Evolutionary conservation across 2,888 invertebrate species (phyloP).

Genomic region (Nesidiocoris tenuis): DNA sequence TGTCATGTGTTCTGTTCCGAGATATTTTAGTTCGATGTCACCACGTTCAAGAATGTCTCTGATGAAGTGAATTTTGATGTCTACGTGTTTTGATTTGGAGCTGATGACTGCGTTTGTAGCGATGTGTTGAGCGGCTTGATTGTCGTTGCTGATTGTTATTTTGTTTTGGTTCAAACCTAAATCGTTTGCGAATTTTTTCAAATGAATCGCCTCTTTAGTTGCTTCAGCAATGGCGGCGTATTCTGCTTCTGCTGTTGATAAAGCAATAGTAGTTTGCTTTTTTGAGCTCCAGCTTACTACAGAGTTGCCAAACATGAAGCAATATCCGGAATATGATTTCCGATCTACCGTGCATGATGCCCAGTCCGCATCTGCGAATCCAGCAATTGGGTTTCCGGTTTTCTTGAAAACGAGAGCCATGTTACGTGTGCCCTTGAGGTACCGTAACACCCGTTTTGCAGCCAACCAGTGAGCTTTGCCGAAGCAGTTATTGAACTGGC

Average conservation of each 20-base stretch:
- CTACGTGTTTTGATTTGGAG: slow-evolving; percentile 2
- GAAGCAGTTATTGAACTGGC: slow-evolving; percentile 29
- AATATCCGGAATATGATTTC: neutral
- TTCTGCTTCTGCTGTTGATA: slow-evolving; percentile 39
- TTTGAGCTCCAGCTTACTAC: neutral
- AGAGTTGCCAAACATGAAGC: neutral
- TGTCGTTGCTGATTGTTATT: slow-evolving; percentile 16
- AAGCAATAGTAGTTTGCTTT: slow-evolving; percentile 35
- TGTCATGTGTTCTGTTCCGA: neutral
- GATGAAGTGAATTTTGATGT: slow-evolving; percentile 8
- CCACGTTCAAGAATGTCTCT: neutral
- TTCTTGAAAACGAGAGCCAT: slow-evolving; percentile 19
- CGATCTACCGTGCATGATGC: slow-evolving; percentile 16
- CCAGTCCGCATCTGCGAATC: slow-evolving; percentile 39
- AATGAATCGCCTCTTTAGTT: slow-evolving; percentile 17
- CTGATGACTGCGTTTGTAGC: slow-evolving; percentile 11
- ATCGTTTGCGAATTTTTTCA: neutral
- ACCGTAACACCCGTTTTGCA: slow-evolving; percentile 42
- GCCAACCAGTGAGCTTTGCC: slow-evolving; percentile 39
- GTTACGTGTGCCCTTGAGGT: slow-evolving; percentile 37
- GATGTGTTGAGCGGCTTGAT: slow-evolving; percentile 5
- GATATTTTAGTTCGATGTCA: neutral
- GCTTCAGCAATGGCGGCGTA: slow-evolving; percentile 4
- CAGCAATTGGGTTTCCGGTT: slow-evolving; percentile 2
- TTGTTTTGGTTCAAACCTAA: neutral